Evolutionary conservation across 2,888 invertebrate genomes (phyloP).

Genomic region (Cybosia mesomella): DNA sequence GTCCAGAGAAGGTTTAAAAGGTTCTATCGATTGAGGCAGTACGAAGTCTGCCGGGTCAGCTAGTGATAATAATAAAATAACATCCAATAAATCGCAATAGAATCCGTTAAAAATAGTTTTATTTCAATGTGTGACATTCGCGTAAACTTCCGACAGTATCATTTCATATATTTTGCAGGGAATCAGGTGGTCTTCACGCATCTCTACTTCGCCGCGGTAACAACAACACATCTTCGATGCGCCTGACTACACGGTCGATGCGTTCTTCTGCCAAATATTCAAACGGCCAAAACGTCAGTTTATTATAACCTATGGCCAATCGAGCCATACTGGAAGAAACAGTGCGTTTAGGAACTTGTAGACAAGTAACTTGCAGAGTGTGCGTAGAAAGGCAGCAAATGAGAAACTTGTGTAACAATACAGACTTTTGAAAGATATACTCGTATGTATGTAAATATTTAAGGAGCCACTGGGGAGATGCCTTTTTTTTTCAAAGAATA

Average conservation of each 20-base stretch:
- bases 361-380: constrained; percentile 58
- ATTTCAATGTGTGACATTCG: no score
- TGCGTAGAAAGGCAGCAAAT: constrained; percentile 59
- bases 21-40: no score
- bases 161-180: constrained; percentile 61
- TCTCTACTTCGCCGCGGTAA: constrained; percentile 77
- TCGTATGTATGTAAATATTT: constrained; percentile 19
- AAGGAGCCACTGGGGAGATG: constrained; percentile 12
- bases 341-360: constrained; percentile 41
- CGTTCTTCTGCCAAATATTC: constrained; percentile 78
- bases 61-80: no score
- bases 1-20: no score
- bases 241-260: constrained; percentile 75
- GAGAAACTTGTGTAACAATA: constrained; percentile 40
- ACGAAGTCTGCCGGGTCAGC: no score
- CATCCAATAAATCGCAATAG: no score
- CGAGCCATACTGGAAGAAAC: constrained; percentile 51
- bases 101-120: no score
- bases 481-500: no score
- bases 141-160: no score
- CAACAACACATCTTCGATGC: constrained; percentile 76
- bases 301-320: constrained; percentile 69
- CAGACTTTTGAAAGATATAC: constrained; percentile 43
- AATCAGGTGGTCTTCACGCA: constrained; percentile 77
- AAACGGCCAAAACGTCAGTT: constrained; percentile 75